A percentile compares a stretch with the other conserved stretches of the same genome.
These are phyloP conservation scores for Phodopus roborovskii DNA, from an alignment of 2,113 vertebrate species.

Conservation along the genomic window DNA sequence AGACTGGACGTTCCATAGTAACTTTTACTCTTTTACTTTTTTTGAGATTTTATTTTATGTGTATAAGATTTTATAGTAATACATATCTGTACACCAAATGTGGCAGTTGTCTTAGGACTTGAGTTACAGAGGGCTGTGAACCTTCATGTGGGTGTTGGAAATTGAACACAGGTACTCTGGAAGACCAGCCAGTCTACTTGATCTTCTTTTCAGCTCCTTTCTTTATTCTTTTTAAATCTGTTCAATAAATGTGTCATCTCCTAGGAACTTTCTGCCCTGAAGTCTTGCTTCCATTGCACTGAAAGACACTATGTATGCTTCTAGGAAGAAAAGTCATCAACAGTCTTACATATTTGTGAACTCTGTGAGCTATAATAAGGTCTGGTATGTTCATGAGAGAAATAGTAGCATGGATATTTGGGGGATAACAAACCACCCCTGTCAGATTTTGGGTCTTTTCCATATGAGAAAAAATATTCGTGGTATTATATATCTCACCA, in stretches of 20 bases:
- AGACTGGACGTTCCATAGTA: neutral
- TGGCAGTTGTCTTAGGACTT: neutral
- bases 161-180: neutral
- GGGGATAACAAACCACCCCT: neutral
- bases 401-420: neutral
- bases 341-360: neutral
- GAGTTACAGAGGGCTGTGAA: neutral
- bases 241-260: neutral
- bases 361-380: neutral
- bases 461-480: neutral
- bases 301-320: too few species aligned
- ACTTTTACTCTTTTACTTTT: neutral
- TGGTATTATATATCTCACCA: neutral
- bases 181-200: neutral
- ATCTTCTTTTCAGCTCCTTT: neutral
- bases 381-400: neutral
- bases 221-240: constrained; percentile 31
- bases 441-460: neutral
- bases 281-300: neutral
- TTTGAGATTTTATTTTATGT: neutral
- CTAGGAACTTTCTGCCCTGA: neutral
- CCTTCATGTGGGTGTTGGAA: neutral
- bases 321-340: neutral
- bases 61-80: neutral
- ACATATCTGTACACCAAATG: too few species aligned